A percentile compares a stretch with the other conserved stretches of the same genome.
Evolutionary conservation across 1,140 invertebrate species (phyloP).

Genomic region (Musca domestica): DNA sequence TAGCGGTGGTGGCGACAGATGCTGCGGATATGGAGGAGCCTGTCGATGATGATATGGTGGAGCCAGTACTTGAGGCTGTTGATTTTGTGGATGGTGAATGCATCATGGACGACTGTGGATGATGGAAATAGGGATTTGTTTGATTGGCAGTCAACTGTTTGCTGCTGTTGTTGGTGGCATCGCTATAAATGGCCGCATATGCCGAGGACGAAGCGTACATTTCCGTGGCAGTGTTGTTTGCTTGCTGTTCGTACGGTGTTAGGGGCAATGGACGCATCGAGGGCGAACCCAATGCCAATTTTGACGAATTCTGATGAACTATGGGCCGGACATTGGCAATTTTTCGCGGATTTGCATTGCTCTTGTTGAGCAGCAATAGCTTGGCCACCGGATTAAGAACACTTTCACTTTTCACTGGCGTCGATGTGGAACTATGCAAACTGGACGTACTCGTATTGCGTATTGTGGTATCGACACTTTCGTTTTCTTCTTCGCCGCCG

Average conservation of each 20-base stretch:
- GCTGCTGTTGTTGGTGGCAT: constrained; percentile 14
- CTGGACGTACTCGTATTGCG: constrained; percentile 23
- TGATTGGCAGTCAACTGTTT: constrained; percentile 46
- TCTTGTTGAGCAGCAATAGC: constrained; percentile 38
- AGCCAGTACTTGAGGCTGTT: constrained; percentile 45
- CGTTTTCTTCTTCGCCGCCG: constrained; percentile 3
- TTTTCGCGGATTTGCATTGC: constrained; percentile 40
- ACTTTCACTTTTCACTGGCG: not conserved
- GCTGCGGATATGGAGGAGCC: constrained; percentile 8
- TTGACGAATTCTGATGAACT: constrained; percentile 35
- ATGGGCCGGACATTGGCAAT: constrained; percentile 52
- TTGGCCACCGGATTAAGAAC: constrained; percentile 32
- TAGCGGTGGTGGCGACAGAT: constrained; percentile 1
- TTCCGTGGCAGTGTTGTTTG: constrained; percentile 26
- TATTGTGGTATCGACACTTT: constrained; percentile 23
- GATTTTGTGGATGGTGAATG: constrained; percentile 49
- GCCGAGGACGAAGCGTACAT: constrained; percentile 19
- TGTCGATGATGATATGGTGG: constrained; percentile 45
- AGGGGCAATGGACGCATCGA: not conserved
- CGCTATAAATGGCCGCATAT: constrained; percentile 6
- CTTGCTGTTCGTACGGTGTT: constrained; percentile 22
- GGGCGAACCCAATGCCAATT: not conserved
- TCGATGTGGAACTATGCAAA: too few species aligned
- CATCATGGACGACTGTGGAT: constrained; percentile 39
- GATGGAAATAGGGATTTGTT: constrained; percentile 50